A percentile compares a stretch with the other conserved stretches of the same genome.
Evolutionary conservation across 2,888 invertebrate species (phyloP).

Genomic region (Leptinotarsa rubiginosa): DNA sequence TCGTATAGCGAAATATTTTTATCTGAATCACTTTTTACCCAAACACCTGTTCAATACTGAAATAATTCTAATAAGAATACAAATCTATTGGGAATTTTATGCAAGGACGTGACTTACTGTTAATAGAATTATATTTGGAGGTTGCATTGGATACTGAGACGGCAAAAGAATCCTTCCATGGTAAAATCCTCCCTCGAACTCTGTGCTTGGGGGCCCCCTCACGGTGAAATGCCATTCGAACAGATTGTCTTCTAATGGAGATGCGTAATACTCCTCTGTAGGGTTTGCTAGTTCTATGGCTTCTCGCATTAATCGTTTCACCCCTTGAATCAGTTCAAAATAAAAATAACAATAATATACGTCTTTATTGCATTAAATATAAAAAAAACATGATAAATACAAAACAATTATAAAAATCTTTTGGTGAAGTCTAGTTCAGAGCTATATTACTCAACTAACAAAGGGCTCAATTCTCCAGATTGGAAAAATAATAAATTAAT

Average conservation of each 20-base stretch:
- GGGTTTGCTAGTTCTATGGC: slow-evolving; percentile 87
- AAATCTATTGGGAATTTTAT: no score
- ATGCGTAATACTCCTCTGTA: slow-evolving; percentile 90
- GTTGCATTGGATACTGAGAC: slow-evolving; percentile 97
- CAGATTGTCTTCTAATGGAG: slow-evolving; percentile 92
- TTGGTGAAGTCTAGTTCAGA: no score
- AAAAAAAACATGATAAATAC: no score
- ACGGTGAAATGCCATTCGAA: slow-evolving; percentile 99
- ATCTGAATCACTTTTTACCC: no score
- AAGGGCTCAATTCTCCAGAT: no score
- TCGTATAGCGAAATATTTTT: no score
- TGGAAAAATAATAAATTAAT: no score
- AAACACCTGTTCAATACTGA: no score
- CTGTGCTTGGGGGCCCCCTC: slow-evolving; percentile 87
- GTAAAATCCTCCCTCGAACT: slow-evolving; percentile 91
- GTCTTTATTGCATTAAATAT: no score
- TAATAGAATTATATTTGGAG: slow-evolving; percentile 91
- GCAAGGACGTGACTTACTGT: slow-evolving; percentile 72
- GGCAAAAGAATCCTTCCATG: slow-evolving; percentile 93
- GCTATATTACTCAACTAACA: no score
- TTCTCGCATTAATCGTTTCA: slow-evolving; percentile 93
- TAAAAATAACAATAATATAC: not conserved
- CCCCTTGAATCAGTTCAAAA: slow-evolving; percentile 71
- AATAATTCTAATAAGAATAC: no score
- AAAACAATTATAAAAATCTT: no score